phyloP scores from a whole-genome alignment of 1,140 invertebrate genomes.

The Trichonephila clavipes region DNA sequence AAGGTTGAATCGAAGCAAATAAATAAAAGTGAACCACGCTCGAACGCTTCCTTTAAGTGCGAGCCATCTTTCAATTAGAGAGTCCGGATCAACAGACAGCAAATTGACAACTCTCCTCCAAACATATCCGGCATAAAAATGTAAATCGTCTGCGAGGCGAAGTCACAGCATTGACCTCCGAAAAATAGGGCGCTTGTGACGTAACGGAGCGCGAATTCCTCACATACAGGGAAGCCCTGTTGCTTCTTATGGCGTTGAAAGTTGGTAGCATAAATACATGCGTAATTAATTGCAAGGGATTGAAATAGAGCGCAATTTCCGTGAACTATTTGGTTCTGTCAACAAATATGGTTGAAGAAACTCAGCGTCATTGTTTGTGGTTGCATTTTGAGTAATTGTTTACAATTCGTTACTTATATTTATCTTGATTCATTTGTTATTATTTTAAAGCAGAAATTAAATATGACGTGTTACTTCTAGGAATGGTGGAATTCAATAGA shows the following conservation, averaged over 20 bases:
- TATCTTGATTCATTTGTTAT: no score
- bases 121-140: slow-evolving; percentile 24
- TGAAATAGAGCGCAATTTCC: background rate
- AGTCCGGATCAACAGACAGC: slow-evolving; percentile 9
- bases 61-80: slow-evolving; percentile 39
- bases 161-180: slow-evolving; percentile 21
- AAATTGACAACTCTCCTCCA: slow-evolving; percentile 37
- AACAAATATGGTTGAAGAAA: no score
- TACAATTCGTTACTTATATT: no score
- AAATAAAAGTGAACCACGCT: slow-evolving; percentile 32
- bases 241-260: background rate
- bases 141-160: slow-evolving; percentile 19
- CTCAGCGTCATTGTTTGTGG: no score
- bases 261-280: background rate
- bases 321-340: background rate
- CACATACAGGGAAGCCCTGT: background rate
- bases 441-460: no score
- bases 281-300: background rate
- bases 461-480: no score
- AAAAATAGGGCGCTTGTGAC: slow-evolving; percentile 8
- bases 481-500: no score
- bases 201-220: background rate
- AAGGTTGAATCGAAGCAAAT: slow-evolving; percentile 36
- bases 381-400: no score
- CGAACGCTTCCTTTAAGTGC: background rate